Evolutionary conservation across 1,140 invertebrate species (phyloP).

Genomic region (Trissolcus basalis): DNA sequence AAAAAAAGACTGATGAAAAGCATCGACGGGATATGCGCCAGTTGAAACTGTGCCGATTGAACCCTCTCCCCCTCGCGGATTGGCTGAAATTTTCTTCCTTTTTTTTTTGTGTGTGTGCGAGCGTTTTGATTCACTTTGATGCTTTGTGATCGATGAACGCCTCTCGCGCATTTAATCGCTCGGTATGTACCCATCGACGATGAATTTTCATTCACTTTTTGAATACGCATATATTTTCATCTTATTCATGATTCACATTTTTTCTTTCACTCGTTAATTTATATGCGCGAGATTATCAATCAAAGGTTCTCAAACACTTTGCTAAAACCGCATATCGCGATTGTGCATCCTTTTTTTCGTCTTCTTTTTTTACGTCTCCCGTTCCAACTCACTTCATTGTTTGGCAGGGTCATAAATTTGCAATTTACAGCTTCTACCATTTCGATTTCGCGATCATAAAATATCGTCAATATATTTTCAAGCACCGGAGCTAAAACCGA

Average conservation of each 20-base stretch:
- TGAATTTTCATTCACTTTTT: conserved; percentile 7
- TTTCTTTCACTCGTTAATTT: too few species aligned
- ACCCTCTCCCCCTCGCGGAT: neutral
- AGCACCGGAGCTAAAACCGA: conserved; percentile 4
- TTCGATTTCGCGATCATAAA: neutral
- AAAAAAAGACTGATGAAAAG: neutral
- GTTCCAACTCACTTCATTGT: too few species aligned
- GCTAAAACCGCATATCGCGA: too few species aligned
- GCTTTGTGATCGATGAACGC: conserved; percentile 3
- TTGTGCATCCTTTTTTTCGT: too few species aligned
- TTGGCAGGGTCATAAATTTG: too few species aligned
- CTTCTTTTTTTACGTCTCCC: too few species aligned
- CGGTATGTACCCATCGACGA: conserved; percentile 3
- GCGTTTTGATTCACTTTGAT: conserved; percentile 1
- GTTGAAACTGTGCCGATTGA: conserved; percentile 1
- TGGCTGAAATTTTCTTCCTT: conserved; percentile 12
- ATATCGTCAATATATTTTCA: neutral
- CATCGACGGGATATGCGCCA: too few species aligned
- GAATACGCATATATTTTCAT: neutral
- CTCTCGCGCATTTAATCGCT: conserved; percentile 17
- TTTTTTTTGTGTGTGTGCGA: neutral
- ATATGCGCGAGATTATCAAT: too few species aligned
- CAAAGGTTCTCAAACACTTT: too few species aligned
- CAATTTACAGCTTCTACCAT: too few species aligned
- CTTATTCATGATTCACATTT: neutral